Percentiles rank a stretch among this genome's conserved stretches.
These are phyloP conservation scores for Taenioides sp. DNA, from an alignment of 2,797 vertebrate genomes.

Conservation along the genomic window DNA sequence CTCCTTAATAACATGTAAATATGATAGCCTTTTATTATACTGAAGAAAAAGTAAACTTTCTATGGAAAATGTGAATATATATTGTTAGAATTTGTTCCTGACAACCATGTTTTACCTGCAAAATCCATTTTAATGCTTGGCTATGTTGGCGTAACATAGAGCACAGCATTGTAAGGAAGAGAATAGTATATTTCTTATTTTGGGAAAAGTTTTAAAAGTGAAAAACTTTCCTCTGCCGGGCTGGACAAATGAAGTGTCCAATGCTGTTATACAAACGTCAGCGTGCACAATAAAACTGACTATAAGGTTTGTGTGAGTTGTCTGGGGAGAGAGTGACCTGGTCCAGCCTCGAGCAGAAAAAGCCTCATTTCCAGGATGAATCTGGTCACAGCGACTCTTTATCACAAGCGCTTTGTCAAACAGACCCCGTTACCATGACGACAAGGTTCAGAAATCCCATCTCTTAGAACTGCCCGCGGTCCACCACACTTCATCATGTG, in stretches of 20 bases:
- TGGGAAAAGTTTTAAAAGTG: neutral
- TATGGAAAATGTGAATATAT: neutral
- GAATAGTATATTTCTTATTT: neutral
- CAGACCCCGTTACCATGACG: conserved; percentile 78
- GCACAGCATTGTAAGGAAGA: neutral
- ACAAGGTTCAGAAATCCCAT: conserved; percentile 77
- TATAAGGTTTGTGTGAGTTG: conserved; percentile 8
- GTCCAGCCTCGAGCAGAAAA: conserved; percentile 26
- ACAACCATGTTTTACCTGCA: conserved; percentile 28
- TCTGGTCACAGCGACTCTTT: conserved; percentile 77
- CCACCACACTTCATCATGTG: conserved; percentile 86
- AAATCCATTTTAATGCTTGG: conserved; percentile 16
- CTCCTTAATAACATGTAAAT: too few relatives aligned
- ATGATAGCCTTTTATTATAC: too few relatives aligned
- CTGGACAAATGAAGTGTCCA: conserved; percentile 1
- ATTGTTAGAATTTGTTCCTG: conserved; percentile 34
- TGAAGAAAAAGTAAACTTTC: too few relatives aligned
- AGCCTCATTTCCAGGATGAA: conserved; percentile 69
- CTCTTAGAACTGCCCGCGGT: conserved; percentile 80
- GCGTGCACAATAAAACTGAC: conserved; percentile 6
- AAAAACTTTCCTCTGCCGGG: conserved; percentile 13
- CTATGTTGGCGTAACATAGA: neutral
- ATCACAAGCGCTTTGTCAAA: conserved; percentile 81
- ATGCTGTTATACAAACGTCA: conserved; percentile 4
- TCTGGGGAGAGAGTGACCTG: conserved; percentile 9